Evolutionary conservation across 2,113 vertebrate genomes (phyloP).

Genomic region (Dicerorhinus sumatrensis): DNA sequence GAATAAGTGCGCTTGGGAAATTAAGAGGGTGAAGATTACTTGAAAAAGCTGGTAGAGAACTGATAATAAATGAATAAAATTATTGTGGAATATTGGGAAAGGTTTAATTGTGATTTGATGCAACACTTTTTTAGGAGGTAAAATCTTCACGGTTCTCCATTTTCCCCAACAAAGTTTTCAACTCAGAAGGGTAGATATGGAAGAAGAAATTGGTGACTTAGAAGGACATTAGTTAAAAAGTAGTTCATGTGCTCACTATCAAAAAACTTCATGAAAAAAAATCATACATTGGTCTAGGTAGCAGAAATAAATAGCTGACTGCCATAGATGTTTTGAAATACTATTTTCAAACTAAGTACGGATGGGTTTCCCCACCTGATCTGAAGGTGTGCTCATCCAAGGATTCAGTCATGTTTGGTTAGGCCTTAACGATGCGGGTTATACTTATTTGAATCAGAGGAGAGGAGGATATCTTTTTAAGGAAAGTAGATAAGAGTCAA

Average conservation of each 20-base stretch:
- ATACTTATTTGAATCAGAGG: neutral
- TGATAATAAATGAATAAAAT: neutral
- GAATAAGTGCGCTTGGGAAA: neutral
- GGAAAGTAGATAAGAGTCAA: neutral
- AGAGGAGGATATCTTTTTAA: constrained; percentile 3
- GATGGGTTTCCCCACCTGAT: neutral
- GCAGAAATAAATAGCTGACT: neutral
- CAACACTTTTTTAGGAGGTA: neutral
- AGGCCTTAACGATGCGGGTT: neutral
- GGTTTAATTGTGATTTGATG: neutral
- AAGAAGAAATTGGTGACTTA: neutral
- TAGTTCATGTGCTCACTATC: neutral
- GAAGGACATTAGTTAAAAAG: neutral
- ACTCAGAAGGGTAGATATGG: neutral
- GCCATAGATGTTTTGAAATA: neutral
- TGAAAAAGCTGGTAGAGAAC: neutral
- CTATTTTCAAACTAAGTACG: constrained; percentile 25
- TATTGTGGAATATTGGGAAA: neutral
- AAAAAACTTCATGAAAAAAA: constrained; percentile 22
- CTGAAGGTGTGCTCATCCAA: neutral
- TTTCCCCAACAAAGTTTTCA: neutral
- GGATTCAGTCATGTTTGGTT: neutral
- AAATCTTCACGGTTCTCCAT: neutral
- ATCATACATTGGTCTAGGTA: neutral
- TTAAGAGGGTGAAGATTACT: neutral